Evolutionary conservation across 2,888 invertebrate species (phyloP), one percentile per base, ranked within the genome.

Genomic region (Terebella lapidaria): DNA sequence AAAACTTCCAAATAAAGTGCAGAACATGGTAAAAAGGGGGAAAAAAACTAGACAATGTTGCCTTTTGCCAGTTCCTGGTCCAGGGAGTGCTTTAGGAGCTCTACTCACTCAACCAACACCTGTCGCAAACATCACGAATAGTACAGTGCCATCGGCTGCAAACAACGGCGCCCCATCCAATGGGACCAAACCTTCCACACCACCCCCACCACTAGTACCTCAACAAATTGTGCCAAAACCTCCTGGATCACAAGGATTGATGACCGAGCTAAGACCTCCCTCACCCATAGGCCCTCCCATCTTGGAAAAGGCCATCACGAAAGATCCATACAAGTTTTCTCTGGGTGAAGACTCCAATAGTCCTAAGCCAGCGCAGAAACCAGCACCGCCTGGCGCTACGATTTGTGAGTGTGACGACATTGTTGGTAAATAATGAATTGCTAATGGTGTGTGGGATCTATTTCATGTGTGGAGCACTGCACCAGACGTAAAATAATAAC

Each of bases 311-410:
- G 42, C 42, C n/a, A n/a, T n/a, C n/a, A 15, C 42, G 10, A 35
- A 35, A 22, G 49, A 49, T 22, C 49, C 49, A 20, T 49, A 49
- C 49, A 55, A 35, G 28, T 55, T 59, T 35, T 24, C 26, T 25
- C n/a, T 27, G 28, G 72, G 70, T 28, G 77, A 75, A n/a, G 74
- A 76, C 29, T 70, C 71, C 0, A 70, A 68, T 56, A 77, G 75
- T 68, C 75, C 75, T 35, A 72, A 72, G 62, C 71, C 73, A 22
- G 69, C 68, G 26, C 70, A 72, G 3, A 75, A 74, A 59, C 68
- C 69, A 25, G 74, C 74, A 20, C 75, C 77, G 2, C 76, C 76
- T 46, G 75, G 77, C 20, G 75, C 75, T 26, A 75, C 74, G 52
- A 68, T 76, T 51, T 74, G 77, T 76, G 69, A 74, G 77, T 72